Percentiles rank a stretch among this genome's conserved stretches.
Evolutionary conservation across 2,113 vertebrate genomes (phyloP).

Genomic region (Enhydra lutris): DNA sequence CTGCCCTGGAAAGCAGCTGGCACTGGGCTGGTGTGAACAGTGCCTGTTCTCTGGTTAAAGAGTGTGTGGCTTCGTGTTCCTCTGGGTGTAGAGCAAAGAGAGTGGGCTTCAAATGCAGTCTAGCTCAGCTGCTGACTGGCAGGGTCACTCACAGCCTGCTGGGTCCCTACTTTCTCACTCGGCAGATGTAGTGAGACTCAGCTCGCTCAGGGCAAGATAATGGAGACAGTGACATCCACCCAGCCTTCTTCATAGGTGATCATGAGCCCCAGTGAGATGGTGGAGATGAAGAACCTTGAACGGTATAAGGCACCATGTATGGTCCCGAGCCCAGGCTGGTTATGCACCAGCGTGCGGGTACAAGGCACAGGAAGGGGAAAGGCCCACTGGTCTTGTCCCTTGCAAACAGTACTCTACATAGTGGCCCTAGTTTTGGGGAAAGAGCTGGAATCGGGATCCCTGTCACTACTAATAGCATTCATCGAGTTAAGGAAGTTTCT

Average conservation of each 20-base stretch:
- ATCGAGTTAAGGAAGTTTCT: background rate
- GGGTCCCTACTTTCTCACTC: background rate
- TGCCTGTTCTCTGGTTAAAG: background rate
- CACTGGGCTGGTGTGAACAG: background rate
- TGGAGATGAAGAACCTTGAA: background rate
- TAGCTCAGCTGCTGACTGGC: background rate
- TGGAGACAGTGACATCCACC: background rate
- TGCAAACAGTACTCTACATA: background rate
- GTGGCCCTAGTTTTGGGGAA: background rate
- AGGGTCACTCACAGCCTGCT: no score
- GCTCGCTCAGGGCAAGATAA: background rate
- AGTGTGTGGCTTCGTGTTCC: no score
- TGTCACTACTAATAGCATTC: background rate
- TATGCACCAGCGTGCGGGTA: fast-evolving
- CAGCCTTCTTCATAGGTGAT: background rate
- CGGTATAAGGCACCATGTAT: background rate
- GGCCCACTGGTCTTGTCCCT: background rate
- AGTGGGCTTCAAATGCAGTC: background rate
- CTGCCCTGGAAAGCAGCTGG: background rate
- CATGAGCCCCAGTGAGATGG: background rate
- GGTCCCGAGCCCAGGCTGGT: background rate
- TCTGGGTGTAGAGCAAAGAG: background rate
- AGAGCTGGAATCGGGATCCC: background rate
- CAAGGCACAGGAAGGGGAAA: background rate
- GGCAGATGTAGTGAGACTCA: background rate